Conservation (phyloP, 1,140 invertebrate genomes). For the Pseudobourletiella spinata region DNA sequence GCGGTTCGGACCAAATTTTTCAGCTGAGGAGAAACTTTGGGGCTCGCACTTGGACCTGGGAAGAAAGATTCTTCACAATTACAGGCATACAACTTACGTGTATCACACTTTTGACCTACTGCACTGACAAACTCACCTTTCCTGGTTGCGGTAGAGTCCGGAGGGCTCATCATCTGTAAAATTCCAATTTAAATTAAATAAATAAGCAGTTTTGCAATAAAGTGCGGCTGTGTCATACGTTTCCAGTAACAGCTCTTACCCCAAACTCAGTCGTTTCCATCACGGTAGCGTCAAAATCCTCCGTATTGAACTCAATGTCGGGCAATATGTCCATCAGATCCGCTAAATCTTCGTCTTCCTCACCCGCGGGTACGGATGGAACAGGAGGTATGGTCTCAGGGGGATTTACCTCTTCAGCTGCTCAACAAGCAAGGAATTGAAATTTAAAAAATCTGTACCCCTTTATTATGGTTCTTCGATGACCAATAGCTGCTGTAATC, state of each 20-base stretch:
- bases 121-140: neutral
- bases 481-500: no score
- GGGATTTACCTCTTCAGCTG: no score
- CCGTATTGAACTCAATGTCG: neutral
- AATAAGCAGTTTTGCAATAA: neutral
- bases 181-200: neutral
- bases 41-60: conserved; percentile 5
- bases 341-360: neutral
- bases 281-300: neutral
- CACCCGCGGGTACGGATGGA: neutral
- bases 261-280: neutral
- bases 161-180: neutral
- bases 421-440: no score
- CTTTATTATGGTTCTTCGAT: no score
- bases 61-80: neutral
- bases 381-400: no score
- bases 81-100: no score
- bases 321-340: neutral
- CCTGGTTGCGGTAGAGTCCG: neutral
- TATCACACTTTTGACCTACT: no score
- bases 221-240: no score
- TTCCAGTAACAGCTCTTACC: no score
- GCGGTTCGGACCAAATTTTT: conserved; percentile 36
- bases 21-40: conserved; percentile 34
- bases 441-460: no score